Percentiles rank a stretch among this genome's conserved stretches.
phyloP scores from a whole-genome alignment of 2,113 vertebrate genomes.

The Hippoglossus stenolepis region DNA sequence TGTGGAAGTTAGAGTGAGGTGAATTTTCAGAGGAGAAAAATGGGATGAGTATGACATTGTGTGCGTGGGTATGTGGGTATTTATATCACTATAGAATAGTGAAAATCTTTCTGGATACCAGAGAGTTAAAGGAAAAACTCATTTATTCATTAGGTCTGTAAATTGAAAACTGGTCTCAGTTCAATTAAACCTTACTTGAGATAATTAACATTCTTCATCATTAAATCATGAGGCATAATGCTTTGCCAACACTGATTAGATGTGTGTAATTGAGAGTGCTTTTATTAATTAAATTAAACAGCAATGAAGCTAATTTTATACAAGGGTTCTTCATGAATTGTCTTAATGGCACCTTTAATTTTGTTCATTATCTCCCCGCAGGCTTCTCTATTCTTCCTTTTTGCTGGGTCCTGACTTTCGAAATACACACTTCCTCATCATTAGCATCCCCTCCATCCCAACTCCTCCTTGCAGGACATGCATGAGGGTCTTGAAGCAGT shows the following conservation, averaged over 20 bases:
- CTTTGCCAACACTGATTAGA: not conserved
- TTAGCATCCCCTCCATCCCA: not conserved
- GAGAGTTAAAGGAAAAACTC: not conserved
- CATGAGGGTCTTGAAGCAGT: not conserved
- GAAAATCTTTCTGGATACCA: not conserved
- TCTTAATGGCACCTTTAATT: not conserved
- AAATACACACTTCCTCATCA: not conserved
- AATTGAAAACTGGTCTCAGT: conserved; percentile 7
- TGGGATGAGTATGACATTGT: not conserved
- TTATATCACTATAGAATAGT: not conserved
- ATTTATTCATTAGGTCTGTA: not conserved
- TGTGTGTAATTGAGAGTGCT: not conserved
- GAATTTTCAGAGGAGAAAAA: conserved; percentile 21
- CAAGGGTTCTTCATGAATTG: not conserved
- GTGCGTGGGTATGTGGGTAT: not conserved
- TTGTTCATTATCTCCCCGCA: not conserved
- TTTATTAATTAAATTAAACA: not conserved
- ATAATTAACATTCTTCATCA: not conserved
- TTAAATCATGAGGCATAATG: not conserved
- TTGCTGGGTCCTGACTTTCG: not conserved
- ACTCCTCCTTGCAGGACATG: not conserved
- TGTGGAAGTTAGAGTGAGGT: conserved; percentile 55
- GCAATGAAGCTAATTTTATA: not conserved
- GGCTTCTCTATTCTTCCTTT: not conserved
- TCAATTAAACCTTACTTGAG: not conserved